Conservation (phyloP, 1,140 invertebrate genomes). For the Lamellibrachia luymesi region DNA sequence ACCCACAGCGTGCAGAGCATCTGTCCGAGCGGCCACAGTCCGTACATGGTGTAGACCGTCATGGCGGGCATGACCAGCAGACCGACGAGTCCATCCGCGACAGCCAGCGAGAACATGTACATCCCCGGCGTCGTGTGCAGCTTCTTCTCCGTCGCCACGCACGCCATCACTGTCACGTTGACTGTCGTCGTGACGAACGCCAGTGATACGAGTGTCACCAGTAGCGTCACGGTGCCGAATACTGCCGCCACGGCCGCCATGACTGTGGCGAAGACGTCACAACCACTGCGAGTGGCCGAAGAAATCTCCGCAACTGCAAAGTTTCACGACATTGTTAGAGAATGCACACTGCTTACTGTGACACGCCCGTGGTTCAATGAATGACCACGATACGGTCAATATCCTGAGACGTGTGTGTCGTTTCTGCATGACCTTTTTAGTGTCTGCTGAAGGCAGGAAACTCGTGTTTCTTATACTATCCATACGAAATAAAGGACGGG, state of each 20-base stretch:
- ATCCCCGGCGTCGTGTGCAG: constrained; percentile 12
- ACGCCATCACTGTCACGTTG: constrained; percentile 23
- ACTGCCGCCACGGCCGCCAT: constrained; percentile 21
- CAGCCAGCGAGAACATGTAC: constrained; percentile 30
- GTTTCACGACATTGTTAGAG: background rate
- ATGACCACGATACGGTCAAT: background rate
- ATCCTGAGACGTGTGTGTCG: background rate
- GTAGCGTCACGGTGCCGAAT: constrained; percentile 22
- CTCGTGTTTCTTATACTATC: constrained; percentile 20
- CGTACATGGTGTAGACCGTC: constrained; percentile 30
- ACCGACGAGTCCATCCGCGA: constrained; percentile 34
- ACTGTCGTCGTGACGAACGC: constrained; percentile 18
- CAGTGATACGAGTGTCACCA: constrained; percentile 22
- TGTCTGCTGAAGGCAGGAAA: background rate
- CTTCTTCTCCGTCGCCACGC: background rate
- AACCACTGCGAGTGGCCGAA: background rate
- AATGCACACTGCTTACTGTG: background rate
- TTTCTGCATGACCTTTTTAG: background rate
- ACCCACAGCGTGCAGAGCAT: constrained; percentile 27
- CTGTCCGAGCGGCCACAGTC: constrained; percentile 26
- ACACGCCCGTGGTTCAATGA: background rate
- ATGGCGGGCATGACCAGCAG: constrained; percentile 32
- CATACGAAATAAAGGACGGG: constrained; percentile 20
- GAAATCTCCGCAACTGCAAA: background rate
- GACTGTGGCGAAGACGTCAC: constrained; percentile 24